These are phyloP conservation scores for Tetrao urogallus DNA, from an alignment of 2,113 vertebrate genomes.

Conservation along the genomic window DNA sequence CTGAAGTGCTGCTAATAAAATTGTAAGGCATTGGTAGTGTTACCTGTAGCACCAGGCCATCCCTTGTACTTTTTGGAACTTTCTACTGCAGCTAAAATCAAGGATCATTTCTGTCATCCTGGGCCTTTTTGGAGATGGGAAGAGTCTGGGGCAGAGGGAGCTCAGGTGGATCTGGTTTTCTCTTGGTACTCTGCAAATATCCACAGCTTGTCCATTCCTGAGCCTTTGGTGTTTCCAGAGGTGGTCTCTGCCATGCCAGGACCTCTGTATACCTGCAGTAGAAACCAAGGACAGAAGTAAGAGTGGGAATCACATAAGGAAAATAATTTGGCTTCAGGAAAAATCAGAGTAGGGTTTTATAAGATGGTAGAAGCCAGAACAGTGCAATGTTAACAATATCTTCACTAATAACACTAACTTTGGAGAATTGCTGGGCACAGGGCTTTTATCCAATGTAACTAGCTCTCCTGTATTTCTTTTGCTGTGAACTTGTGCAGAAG, in stretches of 20 bases:
- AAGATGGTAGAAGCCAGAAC: background rate
- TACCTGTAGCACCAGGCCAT: background rate
- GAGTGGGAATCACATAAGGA: background rate
- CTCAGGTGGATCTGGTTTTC: background rate
- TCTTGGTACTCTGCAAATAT: background rate
- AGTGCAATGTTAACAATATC: background rate
- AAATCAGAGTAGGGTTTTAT: background rate
- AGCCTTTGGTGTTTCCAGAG: background rate
- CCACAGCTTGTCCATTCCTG: background rate
- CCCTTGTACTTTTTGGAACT: background rate
- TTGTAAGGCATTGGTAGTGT: background rate
- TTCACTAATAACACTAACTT: constrained; percentile 42
- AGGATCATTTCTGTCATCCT: background rate
- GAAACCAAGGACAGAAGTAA: background rate
- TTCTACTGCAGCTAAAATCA: background rate
- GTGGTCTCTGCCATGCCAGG: background rate
- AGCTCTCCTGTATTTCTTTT: constrained; percentile 27
- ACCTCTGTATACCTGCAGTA: background rate
- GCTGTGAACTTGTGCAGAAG: background rate
- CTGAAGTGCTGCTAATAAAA: background rate
- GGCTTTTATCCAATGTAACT: constrained; percentile 51
- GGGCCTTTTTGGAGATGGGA: background rate
- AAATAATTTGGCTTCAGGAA: background rate
- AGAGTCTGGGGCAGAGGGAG: background rate
- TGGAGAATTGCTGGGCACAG: background rate